Base-by-base conservation (phyloP, 2,888 invertebrate species). In the Neria commutata region DNA sequence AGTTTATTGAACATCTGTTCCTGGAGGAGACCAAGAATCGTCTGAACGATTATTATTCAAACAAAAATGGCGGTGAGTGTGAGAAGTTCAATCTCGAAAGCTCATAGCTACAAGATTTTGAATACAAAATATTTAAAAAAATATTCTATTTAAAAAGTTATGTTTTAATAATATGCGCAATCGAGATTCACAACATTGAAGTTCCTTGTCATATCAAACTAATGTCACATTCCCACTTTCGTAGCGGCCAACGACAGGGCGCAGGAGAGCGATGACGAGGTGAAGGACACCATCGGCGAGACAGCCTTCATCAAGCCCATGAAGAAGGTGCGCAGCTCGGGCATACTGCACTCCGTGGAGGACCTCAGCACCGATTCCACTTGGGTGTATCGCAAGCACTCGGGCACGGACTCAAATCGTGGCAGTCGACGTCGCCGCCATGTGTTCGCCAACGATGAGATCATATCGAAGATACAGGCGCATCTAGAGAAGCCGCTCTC, bases 341-440 rank as follows among this genome's bases (percentile, higher is more conserved):
- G 89, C 2, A 85, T 90, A 54, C 82, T 90, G 5, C 90, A 90
- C 74, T 90, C 90, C 1, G 89, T 90, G 0, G 90, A 90, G 73
- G 91, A 90, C 70, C 81, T 90, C 11, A 89, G 88, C 48, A 90
- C 90, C 0, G 90, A 90, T 80, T 89, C 89, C 14, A 90, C 90
- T 0, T 90, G 90, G 74, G 89, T 90, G 0, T 89, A 90, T 74
- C 89, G 90, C 67, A 80, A 81, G 33, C 80, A 81, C 34, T 78
- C 78, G 0, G 78, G 79, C 16, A 74, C 70, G 17, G 82, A 82
- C 61, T 82, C 82, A 5, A 81, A 81, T 71, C 78, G 82, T 2
- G 80, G 78, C 48, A 81, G 81, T 59, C 77, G 81, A 1, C 71
- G 82, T 1, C 77, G 81, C 2, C 79, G 79, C 11, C 81, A 78